Percentiles rank a stretch among this genome's conserved stretches.
These are phyloP conservation scores for Hydractinia echinata DNA, from an alignment of 30 jellyfish, hydroid and myxozoan genomes.

Conservation along the genomic window DNA sequence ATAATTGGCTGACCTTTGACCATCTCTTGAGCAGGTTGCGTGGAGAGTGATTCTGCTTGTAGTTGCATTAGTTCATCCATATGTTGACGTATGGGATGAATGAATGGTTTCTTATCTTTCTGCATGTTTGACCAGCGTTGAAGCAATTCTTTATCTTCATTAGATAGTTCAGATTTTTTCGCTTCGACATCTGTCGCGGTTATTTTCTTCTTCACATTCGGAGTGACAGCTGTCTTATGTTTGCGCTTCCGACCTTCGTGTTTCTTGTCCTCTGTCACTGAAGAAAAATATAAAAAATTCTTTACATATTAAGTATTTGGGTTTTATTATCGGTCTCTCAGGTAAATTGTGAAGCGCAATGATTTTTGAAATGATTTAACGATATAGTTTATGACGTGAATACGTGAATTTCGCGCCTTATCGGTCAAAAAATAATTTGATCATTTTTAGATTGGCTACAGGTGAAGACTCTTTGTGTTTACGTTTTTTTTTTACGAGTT, in stretches of 20 bases:
- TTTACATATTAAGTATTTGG: too few relatives aligned
- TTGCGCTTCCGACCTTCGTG: slow-evolving; percentile 57
- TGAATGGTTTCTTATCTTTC: slow-evolving; percentile 70
- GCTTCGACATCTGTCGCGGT: slow-evolving; percentile 27
- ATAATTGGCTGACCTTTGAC: slow-evolving; percentile 33
- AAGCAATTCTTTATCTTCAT: slow-evolving; percentile 57
- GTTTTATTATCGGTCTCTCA: too few relatives aligned
- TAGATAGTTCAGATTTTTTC: slow-evolving; percentile 34
- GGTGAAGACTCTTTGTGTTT: too few relatives aligned
- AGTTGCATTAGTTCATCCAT: slow-evolving; percentile 66
- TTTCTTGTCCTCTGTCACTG: slow-evolving; percentile 15
- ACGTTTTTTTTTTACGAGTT: too few relatives aligned
- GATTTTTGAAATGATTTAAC: too few relatives aligned
- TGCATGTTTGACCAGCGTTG: slow-evolving; percentile 96
- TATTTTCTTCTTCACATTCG: slow-evolving; percentile 33
- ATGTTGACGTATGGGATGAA: slow-evolving; percentile 95
- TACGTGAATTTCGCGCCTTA: too few relatives aligned
- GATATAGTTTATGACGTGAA: too few relatives aligned
- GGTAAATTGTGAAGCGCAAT: too few relatives aligned
- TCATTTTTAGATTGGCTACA: too few relatives aligned
- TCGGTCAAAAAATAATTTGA: too few relatives aligned
- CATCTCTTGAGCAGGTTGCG: slow-evolving; percentile 10
- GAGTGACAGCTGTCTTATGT: slow-evolving; percentile 14
- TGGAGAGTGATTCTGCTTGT: slow-evolving; percentile 36
- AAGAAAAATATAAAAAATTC: background rate